Evolutionary conservation across 2,797 vertebrate species (phyloP), one percentile per base, ranked within the genome.

Genomic region (Nyctalus aviator): DNA sequence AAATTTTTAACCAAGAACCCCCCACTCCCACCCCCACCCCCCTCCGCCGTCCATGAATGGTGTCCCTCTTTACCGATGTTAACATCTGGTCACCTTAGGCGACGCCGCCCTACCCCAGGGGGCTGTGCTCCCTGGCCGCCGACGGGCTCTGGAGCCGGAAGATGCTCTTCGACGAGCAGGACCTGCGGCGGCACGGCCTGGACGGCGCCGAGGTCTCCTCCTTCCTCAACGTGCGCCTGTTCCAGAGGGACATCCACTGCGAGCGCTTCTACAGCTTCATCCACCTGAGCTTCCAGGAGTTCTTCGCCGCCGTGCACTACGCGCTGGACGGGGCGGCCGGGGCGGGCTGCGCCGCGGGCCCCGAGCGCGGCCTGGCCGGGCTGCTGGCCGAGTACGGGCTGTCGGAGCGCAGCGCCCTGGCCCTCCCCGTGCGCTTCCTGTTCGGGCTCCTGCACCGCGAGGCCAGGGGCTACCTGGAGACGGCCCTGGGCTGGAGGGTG

Each of bases 281-380:
- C 92, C 94, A 96, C 90, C 20, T 96, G 77, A 95, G 97, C 1
- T 97, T 98, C 94, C 97, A 97, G 94, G 97, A 98, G 0, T 97
- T 97, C 91, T 97, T 97, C 0, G 96, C 94, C 0, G 97, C 97
- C 71, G 71, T 97, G 73, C 87, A 96, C 92, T 98, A 97, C 2
- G 23, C 83, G 5, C 18, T 53, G 75, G 96, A 94, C 0, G 86
- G 78, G 0, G 53, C 53, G 0, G 95, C 1, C 44, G 3, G 10
- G 44, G 44, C 44, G 44, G 10, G 21, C 73, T 3, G 53, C 7
- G 20, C 53, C 6, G 50, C 53, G 18, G 20, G 90, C n/a, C 91
- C 90, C 0, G 71, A 64, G 8, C 72, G 9, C 27, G 30, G 50
- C 20, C 44, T 12, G 44, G 44, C 44, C 44, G 10, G 8, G 23